Evolutionary conservation across 92 coral and sea anemone genomes (phyloP).

Genomic region (Epizoanthus fatuus): DNA sequence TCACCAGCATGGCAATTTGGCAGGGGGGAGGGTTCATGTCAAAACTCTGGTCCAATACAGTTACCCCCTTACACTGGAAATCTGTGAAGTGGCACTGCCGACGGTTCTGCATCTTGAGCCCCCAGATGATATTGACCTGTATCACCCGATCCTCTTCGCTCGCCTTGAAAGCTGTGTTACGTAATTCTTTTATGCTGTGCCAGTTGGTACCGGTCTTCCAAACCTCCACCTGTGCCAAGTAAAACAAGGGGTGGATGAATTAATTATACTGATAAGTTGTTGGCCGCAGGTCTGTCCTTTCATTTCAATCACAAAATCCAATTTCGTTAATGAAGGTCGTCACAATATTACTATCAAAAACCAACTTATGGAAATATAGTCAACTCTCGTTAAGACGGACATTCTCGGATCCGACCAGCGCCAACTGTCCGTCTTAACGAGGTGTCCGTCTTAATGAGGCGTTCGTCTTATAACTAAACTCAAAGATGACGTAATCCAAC

Average conservation of each 20-base stretch:
- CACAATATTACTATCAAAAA: too few species aligned
- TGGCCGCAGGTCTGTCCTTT: too few species aligned
- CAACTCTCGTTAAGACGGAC: too few species aligned
- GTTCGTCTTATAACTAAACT: too few species aligned
- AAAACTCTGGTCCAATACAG: slow-evolving; percentile 91
- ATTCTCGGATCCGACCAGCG: too few species aligned
- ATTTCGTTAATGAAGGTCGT: too few species aligned
- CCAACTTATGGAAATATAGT: too few species aligned
- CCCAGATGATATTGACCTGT: slow-evolving; percentile 93
- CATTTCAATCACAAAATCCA: not conserved
- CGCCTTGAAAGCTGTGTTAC: slow-evolving; percentile 89
- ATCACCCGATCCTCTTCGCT: slow-evolving; percentile 95
- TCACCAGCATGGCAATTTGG: slow-evolving; percentile 90
- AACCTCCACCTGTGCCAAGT: slow-evolving; percentile 80
- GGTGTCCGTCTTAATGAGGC: too few species aligned
- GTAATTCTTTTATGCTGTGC: slow-evolving; percentile 81
- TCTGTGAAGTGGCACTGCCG: slow-evolving; percentile 94
- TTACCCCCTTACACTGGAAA: slow-evolving; percentile 92
- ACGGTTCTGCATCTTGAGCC: slow-evolving; percentile 92
- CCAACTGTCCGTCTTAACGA: too few species aligned
- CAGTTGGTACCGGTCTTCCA: slow-evolving; percentile 99
- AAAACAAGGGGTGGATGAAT: not conserved
- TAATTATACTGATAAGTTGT: too few species aligned
- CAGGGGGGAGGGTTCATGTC: slow-evolving; percentile 98
- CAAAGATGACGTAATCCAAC: too few species aligned